Evolutionary conservation across 1,140 invertebrate species (phyloP).

Genomic region (Drosophila malerkotliana): DNA sequence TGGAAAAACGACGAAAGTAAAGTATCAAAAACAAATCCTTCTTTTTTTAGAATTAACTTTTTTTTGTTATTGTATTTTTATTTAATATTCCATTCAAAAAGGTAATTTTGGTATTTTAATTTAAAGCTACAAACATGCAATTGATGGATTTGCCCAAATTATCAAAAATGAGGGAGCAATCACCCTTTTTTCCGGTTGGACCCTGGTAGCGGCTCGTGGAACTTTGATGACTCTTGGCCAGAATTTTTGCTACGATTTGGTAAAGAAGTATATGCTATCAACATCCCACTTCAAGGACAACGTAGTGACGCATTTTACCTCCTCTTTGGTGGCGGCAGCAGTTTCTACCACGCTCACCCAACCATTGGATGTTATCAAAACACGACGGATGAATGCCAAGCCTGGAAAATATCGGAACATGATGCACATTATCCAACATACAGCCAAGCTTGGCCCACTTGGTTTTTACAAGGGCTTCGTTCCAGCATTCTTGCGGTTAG

Average conservation of each 20-base stretch:
- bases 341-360: constrained; percentile 97
- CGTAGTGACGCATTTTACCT: constrained; percentile 82
- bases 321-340: constrained; percentile 86
- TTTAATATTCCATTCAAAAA: no score
- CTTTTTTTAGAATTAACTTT: no score
- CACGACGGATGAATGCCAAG: constrained; percentile 97
- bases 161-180: constrained; percentile 91
- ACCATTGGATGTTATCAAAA: constrained; percentile 98
- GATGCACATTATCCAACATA: constrained; percentile 90
- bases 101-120: no score
- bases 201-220: constrained; percentile 94
- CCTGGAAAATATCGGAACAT: constrained; percentile 94
- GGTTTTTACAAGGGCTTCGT: constrained; percentile 99
- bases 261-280: constrained; percentile 27
- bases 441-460: constrained; percentile 94
- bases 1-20: constrained; percentile 84
- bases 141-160: constrained; percentile 95
- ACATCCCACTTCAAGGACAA: neutral
- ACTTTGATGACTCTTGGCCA: constrained; percentile 98
- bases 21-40: no score
- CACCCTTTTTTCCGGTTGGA: constrained; percentile 93
- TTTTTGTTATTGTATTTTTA: no score
- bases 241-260: constrained; percentile 96
- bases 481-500: constrained; percentile 97
- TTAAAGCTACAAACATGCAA: constrained; percentile 97